Percentiles rank a stretch among this genome's conserved stretches.
These are phyloP conservation scores for Colletes collaris DNA, from an alignment of 2,888 invertebrate species.

Conservation along the genomic window DNA sequence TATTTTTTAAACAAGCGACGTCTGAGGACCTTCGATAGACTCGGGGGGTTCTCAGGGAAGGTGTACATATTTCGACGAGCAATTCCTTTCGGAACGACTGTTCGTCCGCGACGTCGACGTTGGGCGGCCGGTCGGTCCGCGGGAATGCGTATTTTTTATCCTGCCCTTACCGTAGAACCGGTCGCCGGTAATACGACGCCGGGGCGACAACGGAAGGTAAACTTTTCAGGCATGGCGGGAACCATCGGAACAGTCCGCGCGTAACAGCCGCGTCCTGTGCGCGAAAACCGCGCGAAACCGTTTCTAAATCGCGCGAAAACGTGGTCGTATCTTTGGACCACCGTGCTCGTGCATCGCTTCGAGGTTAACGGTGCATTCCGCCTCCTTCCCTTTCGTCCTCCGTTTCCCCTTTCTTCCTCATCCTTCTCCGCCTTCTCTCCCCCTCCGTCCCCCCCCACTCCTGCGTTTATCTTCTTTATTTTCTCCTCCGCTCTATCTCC, in stretches of 20 bases:
- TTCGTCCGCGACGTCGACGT: constrained; percentile 20
- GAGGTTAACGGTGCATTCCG: constrained; percentile 71
- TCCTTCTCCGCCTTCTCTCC: constrained; percentile 24
- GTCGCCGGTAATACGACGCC: constrained; percentile 55
- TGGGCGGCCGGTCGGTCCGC: constrained; percentile 33
- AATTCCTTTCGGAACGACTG: neutral
- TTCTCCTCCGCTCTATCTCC: constrained; percentile 22
- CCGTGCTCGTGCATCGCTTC: constrained; percentile 58
- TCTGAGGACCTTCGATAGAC: no score
- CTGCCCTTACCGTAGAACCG: constrained; percentile 51
- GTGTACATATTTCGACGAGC: no score
- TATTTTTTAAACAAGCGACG: no score
- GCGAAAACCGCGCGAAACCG: constrained; percentile 15
- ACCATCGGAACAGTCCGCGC: neutral
- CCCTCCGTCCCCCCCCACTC: constrained; percentile 9
- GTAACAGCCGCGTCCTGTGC: constrained; percentile 1
- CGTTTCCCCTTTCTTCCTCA: constrained; percentile 7
- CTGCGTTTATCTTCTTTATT: constrained; percentile 28
- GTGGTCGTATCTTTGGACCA: constrained; percentile 46
- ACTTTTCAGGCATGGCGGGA: neutral
- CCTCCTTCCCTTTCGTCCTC: constrained; percentile 29
- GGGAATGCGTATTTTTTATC: constrained; percentile 31
- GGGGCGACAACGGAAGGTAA: constrained; percentile 41
- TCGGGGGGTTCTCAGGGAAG: no score
- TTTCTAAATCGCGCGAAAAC: constrained; percentile 46